Conservation (phyloP, 1,140 invertebrate species). For the Drosophila lacertosa region DNA sequence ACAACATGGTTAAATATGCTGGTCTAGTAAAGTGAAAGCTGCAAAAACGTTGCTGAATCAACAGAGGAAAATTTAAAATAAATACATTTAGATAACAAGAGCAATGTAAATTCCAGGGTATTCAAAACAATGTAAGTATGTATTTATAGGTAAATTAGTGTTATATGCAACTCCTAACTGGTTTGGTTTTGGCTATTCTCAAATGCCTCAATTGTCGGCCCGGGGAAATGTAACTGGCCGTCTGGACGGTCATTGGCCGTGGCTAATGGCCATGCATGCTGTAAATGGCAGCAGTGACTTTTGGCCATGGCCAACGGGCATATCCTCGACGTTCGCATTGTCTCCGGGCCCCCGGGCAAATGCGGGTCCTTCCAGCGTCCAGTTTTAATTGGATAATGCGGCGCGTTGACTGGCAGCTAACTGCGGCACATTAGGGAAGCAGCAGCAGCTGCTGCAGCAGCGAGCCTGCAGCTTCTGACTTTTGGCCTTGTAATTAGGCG, state of each 20-base stretch:
- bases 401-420: slow-evolving; percentile 43
- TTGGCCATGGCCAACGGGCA: slow-evolving; percentile 15
- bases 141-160: too few relatives aligned
- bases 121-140: not conserved
- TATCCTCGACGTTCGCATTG: slow-evolving; percentile 20
- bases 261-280: slow-evolving; percentile 22
- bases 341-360: slow-evolving; percentile 5
- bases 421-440: slow-evolving; percentile 30
- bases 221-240: not conserved
- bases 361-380: not conserved
- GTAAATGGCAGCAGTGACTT: slow-evolving; percentile 17
- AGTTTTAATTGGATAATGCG: slow-evolving; percentile 51
- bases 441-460: slow-evolving; percentile 1
- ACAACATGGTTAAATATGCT: not conserved
- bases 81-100: too few relatives aligned
- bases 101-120: not conserved
- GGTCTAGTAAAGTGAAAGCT: not conserved
- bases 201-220: not conserved
- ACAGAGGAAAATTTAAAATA: not conserved
- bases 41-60: not conserved
- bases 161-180: too few relatives aligned
- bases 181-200: not conserved
- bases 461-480: slow-evolving; percentile 11
- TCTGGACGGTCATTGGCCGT: slow-evolving; percentile 16
- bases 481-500: slow-evolving; percentile 45